These are phyloP conservation scores for Hormiphora californensis DNA, from an alignment of 37 sponge, comb jelly and placozoan genomes.

Conservation along the genomic window DNA sequence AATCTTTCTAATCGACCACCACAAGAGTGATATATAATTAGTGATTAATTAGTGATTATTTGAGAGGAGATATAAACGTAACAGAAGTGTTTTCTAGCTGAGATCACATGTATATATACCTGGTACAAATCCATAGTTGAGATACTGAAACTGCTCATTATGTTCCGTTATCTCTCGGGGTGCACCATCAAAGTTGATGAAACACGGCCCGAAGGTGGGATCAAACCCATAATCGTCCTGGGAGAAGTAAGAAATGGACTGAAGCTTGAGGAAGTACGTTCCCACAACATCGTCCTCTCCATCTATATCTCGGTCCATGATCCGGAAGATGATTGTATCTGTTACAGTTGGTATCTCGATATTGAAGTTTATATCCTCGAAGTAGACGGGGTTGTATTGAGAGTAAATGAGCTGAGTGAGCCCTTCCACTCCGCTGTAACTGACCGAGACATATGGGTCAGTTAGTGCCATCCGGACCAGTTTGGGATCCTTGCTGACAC, in stretches of 20 bases:
- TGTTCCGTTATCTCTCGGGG: conserved; percentile 15
- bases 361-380: neutral
- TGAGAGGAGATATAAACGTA: neutral
- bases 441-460: neutral
- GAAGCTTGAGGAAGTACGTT: conserved; percentile 5
- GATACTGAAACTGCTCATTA: neutral
- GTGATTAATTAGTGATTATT: neutral
- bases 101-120: neutral
- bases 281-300: neutral
- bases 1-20: neutral
- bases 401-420: neutral
- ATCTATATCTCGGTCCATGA: neutral
- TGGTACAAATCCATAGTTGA: neutral
- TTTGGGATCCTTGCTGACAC: neutral
- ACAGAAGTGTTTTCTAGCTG: neutral
- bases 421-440: conserved; percentile 2
- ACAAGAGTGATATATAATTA: neutral
- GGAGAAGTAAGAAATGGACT: neutral
- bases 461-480: neutral
- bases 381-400: neutral
- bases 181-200: conserved; percentile 15
- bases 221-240: conserved; percentile 1
- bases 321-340: neutral
- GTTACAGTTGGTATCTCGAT: neutral
- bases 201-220: conserved; percentile 37